These are phyloP conservation scores for Drosophila nr. fundita DNA, from an alignment of 2,888 invertebrate genomes.

Conservation along the genomic window DNA sequence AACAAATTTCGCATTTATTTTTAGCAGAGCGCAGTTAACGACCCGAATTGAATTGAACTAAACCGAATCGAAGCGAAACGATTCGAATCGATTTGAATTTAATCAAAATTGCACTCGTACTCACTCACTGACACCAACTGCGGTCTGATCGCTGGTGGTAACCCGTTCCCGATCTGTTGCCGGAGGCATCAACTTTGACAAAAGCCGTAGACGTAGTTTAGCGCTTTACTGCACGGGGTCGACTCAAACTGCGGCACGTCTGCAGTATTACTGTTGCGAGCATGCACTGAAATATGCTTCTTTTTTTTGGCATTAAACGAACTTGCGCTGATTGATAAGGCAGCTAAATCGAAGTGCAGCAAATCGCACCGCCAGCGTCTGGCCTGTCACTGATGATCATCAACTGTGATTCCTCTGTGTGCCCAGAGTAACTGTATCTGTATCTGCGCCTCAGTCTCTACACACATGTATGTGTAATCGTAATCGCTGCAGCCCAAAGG, in stretches of 20 bases:
- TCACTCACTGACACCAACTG: conserved; percentile 36
- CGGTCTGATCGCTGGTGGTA: conserved; percentile 28
- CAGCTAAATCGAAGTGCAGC: conserved; percentile 65
- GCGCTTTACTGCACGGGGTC: conserved; percentile 16
- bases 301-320: conserved; percentile 73
- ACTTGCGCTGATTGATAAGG: conserved; percentile 72
- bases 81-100: conserved; percentile 11
- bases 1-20: conserved; percentile 64
- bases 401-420: conserved; percentile 34
- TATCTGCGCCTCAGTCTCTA: conserved; percentile 11
- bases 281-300: conserved; percentile 68
- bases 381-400: conserved; percentile 48
- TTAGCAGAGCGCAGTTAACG: conserved; percentile 56
- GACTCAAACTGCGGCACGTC: conserved; percentile 63
- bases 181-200: neutral
- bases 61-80: neutral
- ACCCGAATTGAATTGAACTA: conserved; percentile 46
- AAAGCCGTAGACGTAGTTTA: neutral
- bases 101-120: conserved; percentile 10
- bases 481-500: conserved; percentile 68
- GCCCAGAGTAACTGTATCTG: conserved; percentile 24
- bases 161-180: conserved; percentile 8
- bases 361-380: conserved; percentile 61
- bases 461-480: conserved; percentile 36
- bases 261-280: conserved; percentile 68